Base-by-base conservation (phyloP, 1,140 invertebrate species). In the Eumeta japonica region DNA sequence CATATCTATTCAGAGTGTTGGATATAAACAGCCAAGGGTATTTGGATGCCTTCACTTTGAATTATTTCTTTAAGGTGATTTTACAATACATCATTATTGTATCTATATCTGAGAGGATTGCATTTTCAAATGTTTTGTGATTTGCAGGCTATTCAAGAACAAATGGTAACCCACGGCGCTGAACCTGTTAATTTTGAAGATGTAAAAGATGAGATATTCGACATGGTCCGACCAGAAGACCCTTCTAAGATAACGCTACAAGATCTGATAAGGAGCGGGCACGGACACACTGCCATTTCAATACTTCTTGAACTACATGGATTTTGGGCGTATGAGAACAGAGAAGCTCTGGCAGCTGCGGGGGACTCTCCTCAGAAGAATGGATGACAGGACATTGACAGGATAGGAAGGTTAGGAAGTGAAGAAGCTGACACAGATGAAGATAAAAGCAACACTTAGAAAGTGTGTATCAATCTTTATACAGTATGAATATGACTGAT, bases 151-250 rank as follows among this genome's bases (percentile, higher is more conserved):
- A 94, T 97, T 47, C 88, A 94, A 73, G 88, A 94, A 43, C 88
- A 94, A 67, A 89, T 97, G 82, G 81, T 82, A 19, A 77, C 84
- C 10, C 87, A 92, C 64, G 88, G 86, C 9, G 88, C 90, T 39
- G 90, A 94, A 48, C 84, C 87, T 1, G 88, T 96, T 1, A 84
- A 83, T 45, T 97, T 97, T 73, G 87, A 94, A 48, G 92, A 97
- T 78, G 88, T 98, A 0, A 94, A 95, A 75, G 91, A 97, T 77
- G 94, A 97, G 76, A 93, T 98, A 50, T 97, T 97, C 78, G 94
- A 98, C 74, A 97, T 98, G 94, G 90, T 97, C 0, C 89, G 92
- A 52, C 93, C 94, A 1, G 80, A 79, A 36, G 83, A 96, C 75
- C 86, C 91, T 0, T 76, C 83, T 3, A 85, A 85, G 62, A 95